A percentile compares a stretch with the other conserved stretches of the same genome.
These are phyloP conservation scores for Clupea harengus DNA, from an alignment of 2,113 vertebrate species.

Conservation along the genomic window DNA sequence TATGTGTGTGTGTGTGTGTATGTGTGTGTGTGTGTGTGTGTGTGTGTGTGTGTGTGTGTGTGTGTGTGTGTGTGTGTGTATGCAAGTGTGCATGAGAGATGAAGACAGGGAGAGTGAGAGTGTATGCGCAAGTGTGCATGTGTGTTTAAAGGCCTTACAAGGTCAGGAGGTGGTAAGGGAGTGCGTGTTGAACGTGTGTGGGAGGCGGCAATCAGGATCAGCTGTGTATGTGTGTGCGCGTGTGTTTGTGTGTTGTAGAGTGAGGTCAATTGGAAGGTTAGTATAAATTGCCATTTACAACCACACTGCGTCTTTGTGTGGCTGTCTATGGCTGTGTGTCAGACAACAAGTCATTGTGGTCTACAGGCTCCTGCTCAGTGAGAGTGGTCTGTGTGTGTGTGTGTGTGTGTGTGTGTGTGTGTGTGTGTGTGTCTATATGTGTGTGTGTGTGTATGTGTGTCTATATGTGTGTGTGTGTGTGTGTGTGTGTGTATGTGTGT, in stretches of 20 bases:
- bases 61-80: background rate
- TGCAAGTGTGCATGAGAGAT: background rate
- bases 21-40: background rate
- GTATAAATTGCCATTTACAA: too few relatives aligned
- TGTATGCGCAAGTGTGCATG: background rate
- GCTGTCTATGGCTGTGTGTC: background rate
- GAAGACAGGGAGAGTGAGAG: background rate
- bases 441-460: too few relatives aligned
- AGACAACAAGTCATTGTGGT: background rate
- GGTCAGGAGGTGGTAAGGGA: background rate
- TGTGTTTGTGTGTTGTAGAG: background rate
- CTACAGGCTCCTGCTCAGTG: too few relatives aligned
- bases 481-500: too few relatives aligned
- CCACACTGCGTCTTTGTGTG: background rate
- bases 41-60: background rate
- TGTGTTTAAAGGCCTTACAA: background rate
- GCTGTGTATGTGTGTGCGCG: background rate
- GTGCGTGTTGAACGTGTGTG: background rate
- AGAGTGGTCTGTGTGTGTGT: background rate
- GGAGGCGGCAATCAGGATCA: background rate
- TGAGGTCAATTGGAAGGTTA: too few relatives aligned
- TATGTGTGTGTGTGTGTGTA: too few relatives aligned
- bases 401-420: too few relatives aligned
- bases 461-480: too few relatives aligned
- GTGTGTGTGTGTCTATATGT: background rate